phyloP scores from a whole-genome alignment of 2,113 vertebrate species.

The Scolopax mira region DNA sequence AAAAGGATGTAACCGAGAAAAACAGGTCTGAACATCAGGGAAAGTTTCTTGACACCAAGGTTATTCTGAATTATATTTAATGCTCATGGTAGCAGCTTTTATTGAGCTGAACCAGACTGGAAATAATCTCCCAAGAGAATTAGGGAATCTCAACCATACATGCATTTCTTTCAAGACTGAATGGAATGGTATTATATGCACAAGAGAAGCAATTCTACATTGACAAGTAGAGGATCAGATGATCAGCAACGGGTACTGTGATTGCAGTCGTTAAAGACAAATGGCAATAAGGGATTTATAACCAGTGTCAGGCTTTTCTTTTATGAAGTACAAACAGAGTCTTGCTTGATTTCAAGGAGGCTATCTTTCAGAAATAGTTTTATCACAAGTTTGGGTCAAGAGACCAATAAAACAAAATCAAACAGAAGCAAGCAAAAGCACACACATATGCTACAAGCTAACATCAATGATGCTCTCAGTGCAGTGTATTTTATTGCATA shows the following conservation, averaged over 20 bases:
- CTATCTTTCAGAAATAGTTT: background rate
- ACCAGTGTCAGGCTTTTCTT: background rate
- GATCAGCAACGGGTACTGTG: background rate
- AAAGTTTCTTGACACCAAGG: constrained; percentile 9
- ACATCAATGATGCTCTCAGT: background rate
- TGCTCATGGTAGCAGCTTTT: background rate
- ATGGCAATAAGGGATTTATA: background rate
- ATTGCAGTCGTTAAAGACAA: background rate
- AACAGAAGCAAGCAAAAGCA: background rate
- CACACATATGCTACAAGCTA: background rate
- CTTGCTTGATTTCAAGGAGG: background rate
- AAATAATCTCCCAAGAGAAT: background rate
- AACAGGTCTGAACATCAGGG: background rate
- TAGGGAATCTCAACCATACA: background rate
- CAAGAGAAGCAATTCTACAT: background rate
- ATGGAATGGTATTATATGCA: background rate
- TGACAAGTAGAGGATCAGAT: background rate
- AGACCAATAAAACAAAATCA: background rate
- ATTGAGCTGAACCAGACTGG: background rate
- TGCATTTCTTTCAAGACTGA: background rate
- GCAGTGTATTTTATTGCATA: rapidly evolving
- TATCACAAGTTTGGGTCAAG: background rate
- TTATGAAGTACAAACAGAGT: background rate
- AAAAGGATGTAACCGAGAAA: background rate
- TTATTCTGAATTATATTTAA: background rate